Conservation (phyloP, 1,140 invertebrate species). For the Patella vulgata region DNA sequence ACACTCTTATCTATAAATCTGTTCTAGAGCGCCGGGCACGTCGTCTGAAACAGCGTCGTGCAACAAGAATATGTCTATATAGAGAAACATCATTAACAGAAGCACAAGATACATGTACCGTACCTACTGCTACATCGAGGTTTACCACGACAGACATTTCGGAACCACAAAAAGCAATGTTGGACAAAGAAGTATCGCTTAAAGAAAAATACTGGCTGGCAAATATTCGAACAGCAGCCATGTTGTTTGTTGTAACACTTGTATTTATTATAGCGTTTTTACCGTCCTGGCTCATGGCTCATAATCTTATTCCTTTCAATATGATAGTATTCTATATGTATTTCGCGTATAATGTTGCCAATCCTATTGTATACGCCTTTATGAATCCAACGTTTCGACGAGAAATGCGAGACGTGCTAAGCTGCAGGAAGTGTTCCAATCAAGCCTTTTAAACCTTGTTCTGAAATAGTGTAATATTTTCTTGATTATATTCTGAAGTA, state of each 20-base stretch:
- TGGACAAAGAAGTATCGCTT: constrained; percentile 27
- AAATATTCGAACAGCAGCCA: constrained; percentile 59
- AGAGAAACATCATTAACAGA: constrained; percentile 41
- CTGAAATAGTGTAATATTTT: too few species aligned
- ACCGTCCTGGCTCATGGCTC: constrained; percentile 59
- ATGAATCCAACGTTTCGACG: constrained; percentile 63
- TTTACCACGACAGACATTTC: constrained; percentile 9
- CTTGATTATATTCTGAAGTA: too few species aligned
- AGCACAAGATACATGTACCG: constrained; percentile 20
- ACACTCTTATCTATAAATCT: constrained; percentile 53
- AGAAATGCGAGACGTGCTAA: constrained; percentile 41
- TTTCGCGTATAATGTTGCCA: constrained; percentile 61
- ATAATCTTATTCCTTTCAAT: constrained; percentile 46
- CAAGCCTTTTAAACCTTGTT: too few species aligned
- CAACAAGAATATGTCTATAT: constrained; percentile 33
- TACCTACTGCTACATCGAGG: constrained; percentile 13
- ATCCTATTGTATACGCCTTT: constrained; percentile 63
- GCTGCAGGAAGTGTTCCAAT: constrained; percentile 5
- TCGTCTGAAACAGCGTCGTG: constrained; percentile 37
- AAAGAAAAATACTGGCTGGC: constrained; percentile 52
- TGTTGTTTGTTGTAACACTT: constrained; percentile 61
- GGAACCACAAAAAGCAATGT: constrained; percentile 22
- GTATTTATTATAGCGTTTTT: constrained; percentile 61
- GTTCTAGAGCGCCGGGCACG: constrained; percentile 44
- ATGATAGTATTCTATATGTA: constrained; percentile 60